Evolutionary conservation across 2,888 invertebrate species (phyloP).

Genomic region (Epirrhoe tristata): DNA sequence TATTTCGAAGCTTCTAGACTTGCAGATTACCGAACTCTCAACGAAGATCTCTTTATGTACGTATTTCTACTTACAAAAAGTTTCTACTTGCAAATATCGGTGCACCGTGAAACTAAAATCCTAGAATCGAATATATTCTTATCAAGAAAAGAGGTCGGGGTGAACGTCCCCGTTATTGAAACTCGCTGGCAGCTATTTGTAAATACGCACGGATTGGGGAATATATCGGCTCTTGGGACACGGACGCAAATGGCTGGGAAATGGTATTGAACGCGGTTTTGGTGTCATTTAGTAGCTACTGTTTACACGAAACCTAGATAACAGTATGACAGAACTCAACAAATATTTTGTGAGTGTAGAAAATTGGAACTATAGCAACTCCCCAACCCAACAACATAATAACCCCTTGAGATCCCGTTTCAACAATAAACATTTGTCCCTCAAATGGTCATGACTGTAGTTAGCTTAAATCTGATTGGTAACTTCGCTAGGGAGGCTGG

Average conservation of each 20-base stretch:
- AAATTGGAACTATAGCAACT: too few relatives aligned
- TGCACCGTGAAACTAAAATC: not conserved
- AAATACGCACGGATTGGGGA: slow-evolving; percentile 27
- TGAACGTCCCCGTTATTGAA: slow-evolving; percentile 38
- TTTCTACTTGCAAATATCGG: not conserved
- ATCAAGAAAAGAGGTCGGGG: slow-evolving; percentile 28
- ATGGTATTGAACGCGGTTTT: slow-evolving; percentile 7
- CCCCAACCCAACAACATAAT: too few relatives aligned
- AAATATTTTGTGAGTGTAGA: too few relatives aligned
- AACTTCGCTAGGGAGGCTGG: too few relatives aligned
- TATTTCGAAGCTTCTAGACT: too few relatives aligned
- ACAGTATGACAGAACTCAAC: not conserved
- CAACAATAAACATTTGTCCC: too few relatives aligned
- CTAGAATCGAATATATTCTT: slow-evolving; percentile 6
- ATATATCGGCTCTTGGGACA: slow-evolving; percentile 20
- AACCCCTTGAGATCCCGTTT: too few relatives aligned
- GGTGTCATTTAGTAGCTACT: slow-evolving; percentile 8
- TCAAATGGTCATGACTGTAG: too few relatives aligned
- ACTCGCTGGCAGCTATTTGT: slow-evolving; percentile 34
- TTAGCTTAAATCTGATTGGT: too few relatives aligned
- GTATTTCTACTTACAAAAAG: too few relatives aligned
- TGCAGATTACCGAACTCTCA: too few relatives aligned
- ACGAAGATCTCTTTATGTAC: too few relatives aligned
- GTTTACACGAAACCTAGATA: not conserved
- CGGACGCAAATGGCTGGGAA: slow-evolving; percentile 4